These are phyloP conservation scores for Cephalopterus ornatus DNA, from an alignment of 2,113 vertebrate species.

Conservation along the genomic window DNA sequence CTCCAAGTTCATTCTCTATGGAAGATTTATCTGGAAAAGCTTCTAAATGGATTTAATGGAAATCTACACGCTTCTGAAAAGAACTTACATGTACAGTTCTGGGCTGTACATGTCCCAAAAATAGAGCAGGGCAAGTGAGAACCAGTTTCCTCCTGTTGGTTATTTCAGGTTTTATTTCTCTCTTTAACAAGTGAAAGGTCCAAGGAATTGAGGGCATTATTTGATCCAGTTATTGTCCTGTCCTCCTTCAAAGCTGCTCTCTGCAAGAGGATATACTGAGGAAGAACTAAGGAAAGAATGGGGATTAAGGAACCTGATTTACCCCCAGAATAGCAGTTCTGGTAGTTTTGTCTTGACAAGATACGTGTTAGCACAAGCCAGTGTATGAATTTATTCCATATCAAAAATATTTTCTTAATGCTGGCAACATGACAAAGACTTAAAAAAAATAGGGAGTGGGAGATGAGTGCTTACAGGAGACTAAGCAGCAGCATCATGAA, in stretches of 20 bases:
- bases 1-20: background rate
- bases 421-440: background rate
- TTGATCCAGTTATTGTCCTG: background rate
- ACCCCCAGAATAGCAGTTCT: background rate
- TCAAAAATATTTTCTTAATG: background rate
- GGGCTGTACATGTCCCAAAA: background rate
- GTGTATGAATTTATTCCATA: background rate
- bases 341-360: background rate
- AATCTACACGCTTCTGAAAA: background rate
- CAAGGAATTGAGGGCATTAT: background rate
- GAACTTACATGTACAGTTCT: background rate
- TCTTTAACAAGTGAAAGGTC: background rate
- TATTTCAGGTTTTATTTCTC: background rate
- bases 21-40: slow-evolving; percentile 10
- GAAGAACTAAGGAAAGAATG: background rate
- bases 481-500: background rate
- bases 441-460: background rate
- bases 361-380: background rate
- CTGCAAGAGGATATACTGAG: background rate
- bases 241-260: rapidly evolving
- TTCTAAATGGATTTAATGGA: background rate
- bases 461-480: background rate
- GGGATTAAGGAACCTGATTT: background rate
- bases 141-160: background rate
- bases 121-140: background rate